phyloP scores from a whole-genome alignment of 1,140 invertebrate genomes.

The Daktulosphaira vitifoliae region DNA sequence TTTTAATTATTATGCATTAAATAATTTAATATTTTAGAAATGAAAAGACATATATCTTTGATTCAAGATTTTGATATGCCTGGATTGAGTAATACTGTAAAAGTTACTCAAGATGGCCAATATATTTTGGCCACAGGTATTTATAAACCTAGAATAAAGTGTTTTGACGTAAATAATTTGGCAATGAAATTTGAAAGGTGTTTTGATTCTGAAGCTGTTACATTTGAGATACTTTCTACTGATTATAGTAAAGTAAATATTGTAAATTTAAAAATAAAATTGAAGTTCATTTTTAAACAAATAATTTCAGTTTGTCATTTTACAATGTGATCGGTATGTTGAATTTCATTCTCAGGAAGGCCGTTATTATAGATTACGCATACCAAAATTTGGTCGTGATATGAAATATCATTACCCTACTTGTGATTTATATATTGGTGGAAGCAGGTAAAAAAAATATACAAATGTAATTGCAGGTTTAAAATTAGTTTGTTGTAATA shows the following conservation, averaged over 20 bases:
- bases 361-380: constrained; percentile 78
- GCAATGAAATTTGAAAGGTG: constrained; percentile 98
- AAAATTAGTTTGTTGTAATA: no score
- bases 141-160: constrained; percentile 93
- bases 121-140: constrained; percentile 89
- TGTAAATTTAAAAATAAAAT: not conserved
- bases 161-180: constrained; percentile 91
- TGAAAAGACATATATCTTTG: constrained; percentile 83
- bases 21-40: constrained; percentile 49
- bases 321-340: constrained; percentile 79
- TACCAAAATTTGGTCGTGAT: constrained; percentile 93
- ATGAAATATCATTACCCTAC: constrained; percentile 81
- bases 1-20: constrained; percentile 17
- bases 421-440: constrained; percentile 88
- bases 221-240: constrained; percentile 78
- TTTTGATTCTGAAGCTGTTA: constrained; percentile 89
- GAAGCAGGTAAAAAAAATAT: constrained; percentile 57
- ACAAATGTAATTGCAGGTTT: no score
- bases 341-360: constrained; percentile 93
- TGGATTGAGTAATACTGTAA: constrained; percentile 73
- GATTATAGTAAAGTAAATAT: constrained; percentile 74
- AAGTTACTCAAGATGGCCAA: constrained; percentile 82
- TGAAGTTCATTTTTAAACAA: not conserved
- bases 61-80: constrained; percentile 99
- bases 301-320: constrained; percentile 57